phyloP scores from a whole-genome alignment of 2,888 invertebrate genomes.

The Zygaena filipendulae region DNA sequence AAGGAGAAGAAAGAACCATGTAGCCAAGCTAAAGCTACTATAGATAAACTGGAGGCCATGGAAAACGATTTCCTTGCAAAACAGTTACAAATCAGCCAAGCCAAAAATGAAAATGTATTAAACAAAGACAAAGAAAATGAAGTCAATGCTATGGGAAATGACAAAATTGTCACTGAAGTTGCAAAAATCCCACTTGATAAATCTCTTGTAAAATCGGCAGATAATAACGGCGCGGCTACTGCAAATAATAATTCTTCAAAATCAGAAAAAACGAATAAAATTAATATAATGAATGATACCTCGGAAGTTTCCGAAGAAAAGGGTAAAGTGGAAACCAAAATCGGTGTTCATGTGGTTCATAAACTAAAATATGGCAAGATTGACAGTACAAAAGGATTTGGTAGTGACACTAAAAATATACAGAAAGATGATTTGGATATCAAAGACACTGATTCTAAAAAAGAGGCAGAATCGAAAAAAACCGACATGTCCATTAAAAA shows the following conservation, averaged over 20 bases:
- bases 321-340: too few relatives aligned
- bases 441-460: conserved; percentile 19
- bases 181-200: conserved; percentile 15
- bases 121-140: conserved; percentile 35
- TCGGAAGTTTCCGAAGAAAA: too few relatives aligned
- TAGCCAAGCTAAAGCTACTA: conserved; percentile 38
- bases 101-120: conserved; percentile 42
- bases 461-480: conserved; percentile 28
- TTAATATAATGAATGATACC: too few relatives aligned
- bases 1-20: conserved; percentile 24
- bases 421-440: conserved; percentile 4
- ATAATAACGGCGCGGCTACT: conserved; percentile 46
- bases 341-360: too few relatives aligned
- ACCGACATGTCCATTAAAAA: too few relatives aligned
- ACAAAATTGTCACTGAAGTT: conserved; percentile 1
- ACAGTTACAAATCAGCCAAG: conserved; percentile 32
- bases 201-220: conserved; percentile 45
- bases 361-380: too few relatives aligned
- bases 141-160: conserved; percentile 6
- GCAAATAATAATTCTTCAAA: conserved; percentile 44
- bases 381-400: conserved; percentile 1
- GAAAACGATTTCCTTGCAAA: conserved; percentile 46
- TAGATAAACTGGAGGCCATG: conserved; percentile 42
- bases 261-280: too few relatives aligned
- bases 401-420: conserved; percentile 2